Evolutionary conservation across 1,140 invertebrate species (phyloP), one percentile per base, ranked within the genome.

Genomic region (Brachionus rotundiformis): DNA sequence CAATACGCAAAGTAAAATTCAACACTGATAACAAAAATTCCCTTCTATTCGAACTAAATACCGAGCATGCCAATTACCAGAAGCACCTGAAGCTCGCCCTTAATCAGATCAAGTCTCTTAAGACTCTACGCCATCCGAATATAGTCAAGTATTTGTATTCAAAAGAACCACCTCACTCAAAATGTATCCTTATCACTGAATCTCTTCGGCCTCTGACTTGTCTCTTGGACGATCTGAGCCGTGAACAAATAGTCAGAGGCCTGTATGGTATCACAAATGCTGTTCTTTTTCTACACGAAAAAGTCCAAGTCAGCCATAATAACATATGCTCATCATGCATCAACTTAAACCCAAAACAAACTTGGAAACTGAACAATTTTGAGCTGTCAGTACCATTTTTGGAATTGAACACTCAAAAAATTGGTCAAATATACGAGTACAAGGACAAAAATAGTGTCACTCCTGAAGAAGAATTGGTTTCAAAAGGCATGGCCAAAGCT

Each of bases 361-460:
- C 76, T 36, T 79, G 76, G 76, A 79, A 79, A 39, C 8, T 79
- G n/a, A 79, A 59, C 54, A 54, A 79, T 31, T 79, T 79, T 79
- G 76, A 79, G n/a, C 19, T 79, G 1, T 33, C 47, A 1, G 8
- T 79, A 27, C n/a, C 19, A 13, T 79, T 79, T 41, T 39, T n/a
- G 10, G 47, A 31, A 6, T 63, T 79, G 49, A 79, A 63, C 13
- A 59, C 16, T 23, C n/a, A 54, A 19, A 79, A 54, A 59, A 19
- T 79, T 13, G 47, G 54, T 13, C 47, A 19, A 33, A 79, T 79
- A 49, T 63, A 63, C 36, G 47, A 54, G 0, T 61, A 19, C 27
- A 54, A 79, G 13, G 31, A 59, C 29, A 54, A 63, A 54, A 79
- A 79, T 36, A 23, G 44, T 59, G 19, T 79, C 11, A 79, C 76